Percentiles rank a stretch among this genome's conserved stretches.
phyloP scores from a whole-genome alignment of 53 echinoderm and acorn worm genomes.

The Crossaster papposus region DNA sequence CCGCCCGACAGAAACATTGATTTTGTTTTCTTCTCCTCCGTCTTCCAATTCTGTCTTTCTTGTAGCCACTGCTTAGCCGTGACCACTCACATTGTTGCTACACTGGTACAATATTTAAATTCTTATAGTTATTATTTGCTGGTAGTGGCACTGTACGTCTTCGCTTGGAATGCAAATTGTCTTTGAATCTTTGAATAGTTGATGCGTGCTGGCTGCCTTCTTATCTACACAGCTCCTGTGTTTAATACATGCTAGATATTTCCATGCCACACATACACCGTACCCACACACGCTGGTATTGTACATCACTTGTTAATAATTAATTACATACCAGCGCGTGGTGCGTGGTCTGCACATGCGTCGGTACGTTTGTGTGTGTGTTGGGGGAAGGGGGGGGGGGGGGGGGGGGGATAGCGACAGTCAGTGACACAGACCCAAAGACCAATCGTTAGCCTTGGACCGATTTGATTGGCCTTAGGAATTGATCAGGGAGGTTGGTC shows the following conservation, averaged over 20 bases:
- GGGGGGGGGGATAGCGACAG: neutral
- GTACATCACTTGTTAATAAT: slow-evolving; percentile 43
- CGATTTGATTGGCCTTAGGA: slow-evolving; percentile 11
- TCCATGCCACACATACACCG: neutral
- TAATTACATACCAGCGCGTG: neutral
- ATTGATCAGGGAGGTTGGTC: neutral
- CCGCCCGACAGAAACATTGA: slow-evolving; percentile 4
- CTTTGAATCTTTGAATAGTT: slow-evolving; percentile 1
- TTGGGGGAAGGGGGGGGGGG: too few species aligned
- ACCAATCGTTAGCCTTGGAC: slow-evolving; percentile 46
- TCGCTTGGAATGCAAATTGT: slow-evolving; percentile 6
- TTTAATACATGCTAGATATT: neutral
- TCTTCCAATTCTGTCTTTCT: neutral
- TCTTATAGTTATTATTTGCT: neutral
- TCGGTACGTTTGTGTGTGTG: too few species aligned
- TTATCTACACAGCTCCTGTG: neutral
- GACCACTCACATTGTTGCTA: neutral
- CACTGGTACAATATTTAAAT: neutral
- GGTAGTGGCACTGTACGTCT: too few species aligned
- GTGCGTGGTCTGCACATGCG: neutral
- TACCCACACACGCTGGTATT: neutral
- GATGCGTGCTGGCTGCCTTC: neutral
- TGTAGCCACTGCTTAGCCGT: neutral
- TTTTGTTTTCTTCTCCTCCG: slow-evolving; percentile 22
- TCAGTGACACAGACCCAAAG: slow-evolving; percentile 36